Evolutionary conservation across 1,140 invertebrate genomes (phyloP).

Genomic region (Drosophila yakuba): DNA sequence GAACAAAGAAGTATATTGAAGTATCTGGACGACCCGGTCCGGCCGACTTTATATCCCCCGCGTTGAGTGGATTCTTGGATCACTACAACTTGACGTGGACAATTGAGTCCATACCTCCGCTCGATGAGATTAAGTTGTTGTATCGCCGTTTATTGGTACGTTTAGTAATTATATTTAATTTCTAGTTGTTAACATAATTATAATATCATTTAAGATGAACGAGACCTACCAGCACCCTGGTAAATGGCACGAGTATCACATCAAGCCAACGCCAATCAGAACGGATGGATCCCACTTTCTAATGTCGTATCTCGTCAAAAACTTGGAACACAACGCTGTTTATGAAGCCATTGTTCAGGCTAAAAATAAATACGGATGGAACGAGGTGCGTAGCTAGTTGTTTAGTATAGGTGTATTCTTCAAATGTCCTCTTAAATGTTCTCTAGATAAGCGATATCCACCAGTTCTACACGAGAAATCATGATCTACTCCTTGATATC

Average conservation of each 20-base stretch:
- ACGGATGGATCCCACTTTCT: conserved; percentile 72
- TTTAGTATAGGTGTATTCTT: background rate
- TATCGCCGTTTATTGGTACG: conserved; percentile 86
- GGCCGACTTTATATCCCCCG: conserved; percentile 85
- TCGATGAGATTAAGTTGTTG: conserved; percentile 86
- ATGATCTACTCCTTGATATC: conserved; percentile 77
- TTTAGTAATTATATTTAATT: background rate
- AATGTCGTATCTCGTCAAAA: conserved; percentile 86
- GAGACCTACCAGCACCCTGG: conserved; percentile 86
- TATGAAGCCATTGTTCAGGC: conserved; percentile 88
- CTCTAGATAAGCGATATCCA: conserved; percentile 84
- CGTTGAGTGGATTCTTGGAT: conserved; percentile 84
- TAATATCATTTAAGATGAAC: conserved; percentile 83
- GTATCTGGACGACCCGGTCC: conserved; percentile 85
- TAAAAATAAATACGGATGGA: conserved; percentile 89
- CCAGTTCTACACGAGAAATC: conserved; percentile 84
- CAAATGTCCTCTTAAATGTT: background rate
- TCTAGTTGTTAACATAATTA: background rate
- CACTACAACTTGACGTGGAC: conserved; percentile 87
- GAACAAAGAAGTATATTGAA: conserved; percentile 86
- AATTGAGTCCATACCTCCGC: conserved; percentile 86
- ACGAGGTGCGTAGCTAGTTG: conserved; percentile 83
- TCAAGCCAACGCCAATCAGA: conserved; percentile 75
- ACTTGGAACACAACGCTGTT: conserved; percentile 86
- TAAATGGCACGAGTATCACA: conserved; percentile 86